Percentiles rank a stretch among this genome's conserved stretches.
phyloP scores from a whole-genome alignment of 2,888 invertebrate species.

The Trachelus troglodyta region DNA sequence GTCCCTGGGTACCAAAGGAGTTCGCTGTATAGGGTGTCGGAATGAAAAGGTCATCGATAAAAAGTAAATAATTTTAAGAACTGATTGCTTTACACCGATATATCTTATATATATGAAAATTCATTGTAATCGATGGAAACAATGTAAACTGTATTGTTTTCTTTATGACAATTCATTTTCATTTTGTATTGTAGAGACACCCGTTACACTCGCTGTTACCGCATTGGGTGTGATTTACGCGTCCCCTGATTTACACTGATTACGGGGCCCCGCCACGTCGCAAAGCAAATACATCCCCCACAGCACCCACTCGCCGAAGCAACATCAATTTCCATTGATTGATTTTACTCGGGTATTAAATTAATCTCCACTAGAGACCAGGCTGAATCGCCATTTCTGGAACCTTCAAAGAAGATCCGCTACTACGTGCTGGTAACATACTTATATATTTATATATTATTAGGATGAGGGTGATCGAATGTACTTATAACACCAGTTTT shows the following conservation, averaged over 20 bases:
- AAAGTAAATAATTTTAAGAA: not conserved
- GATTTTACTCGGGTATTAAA: slow-evolving; percentile 62
- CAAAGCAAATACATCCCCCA: slow-evolving; percentile 59
- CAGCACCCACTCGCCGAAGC: slow-evolving; percentile 44
- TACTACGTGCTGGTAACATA: not conserved
- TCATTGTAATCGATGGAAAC: not conserved
- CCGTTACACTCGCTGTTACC: slow-evolving; percentile 57
- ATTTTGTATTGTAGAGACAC: slow-evolving; percentile 31
- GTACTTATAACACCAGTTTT: not conserved
- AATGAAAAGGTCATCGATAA: not conserved
- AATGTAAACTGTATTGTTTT: not conserved
- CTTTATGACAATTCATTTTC: not conserved
- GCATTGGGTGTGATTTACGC: slow-evolving; percentile 64
- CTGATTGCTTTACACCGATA: not conserved
- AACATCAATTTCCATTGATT: slow-evolving; percentile 61
- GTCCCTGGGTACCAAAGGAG: slow-evolving; percentile 17
- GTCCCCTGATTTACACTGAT: slow-evolving; percentile 66
- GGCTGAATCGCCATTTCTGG: slow-evolving; percentile 8
- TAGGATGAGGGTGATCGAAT: not conserved
- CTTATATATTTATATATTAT: not conserved
- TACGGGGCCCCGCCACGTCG: slow-evolving; percentile 59
- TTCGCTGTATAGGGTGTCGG: slow-evolving; percentile 6
- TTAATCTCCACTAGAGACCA: slow-evolving; percentile 44
- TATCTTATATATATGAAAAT: not conserved
- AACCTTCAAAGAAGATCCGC: slow-evolving; percentile 22